Conservation (phyloP, 2,113 vertebrate genomes). For the Perognathus longimembris region DNA sequence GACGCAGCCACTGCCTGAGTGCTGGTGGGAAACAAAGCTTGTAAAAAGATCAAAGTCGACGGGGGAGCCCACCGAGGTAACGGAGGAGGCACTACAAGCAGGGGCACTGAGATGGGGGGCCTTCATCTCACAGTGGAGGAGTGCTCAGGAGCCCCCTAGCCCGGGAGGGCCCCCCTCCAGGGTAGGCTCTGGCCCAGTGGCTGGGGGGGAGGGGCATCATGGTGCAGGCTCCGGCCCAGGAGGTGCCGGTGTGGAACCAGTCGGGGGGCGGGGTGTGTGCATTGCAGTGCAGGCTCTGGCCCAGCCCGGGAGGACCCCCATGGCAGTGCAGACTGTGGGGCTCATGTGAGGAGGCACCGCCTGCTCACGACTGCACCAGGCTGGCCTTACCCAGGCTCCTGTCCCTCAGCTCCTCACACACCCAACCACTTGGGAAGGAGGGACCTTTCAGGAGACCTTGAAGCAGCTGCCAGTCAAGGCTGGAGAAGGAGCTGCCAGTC, state of each 20-base stretch:
- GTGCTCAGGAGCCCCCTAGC: background rate
- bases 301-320: no score
- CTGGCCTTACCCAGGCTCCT: slow-evolving; percentile 9
- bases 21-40: slow-evolving; percentile 9
- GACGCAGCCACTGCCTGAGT: background rate
- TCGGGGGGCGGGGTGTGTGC: no score
- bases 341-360: background rate
- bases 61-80: slow-evolving; percentile 15
- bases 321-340: background rate
- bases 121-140: background rate
- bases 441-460: slow-evolving; percentile 79
- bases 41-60: slow-evolving; percentile 75
- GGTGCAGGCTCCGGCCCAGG: no score
- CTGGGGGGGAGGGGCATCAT: no score
- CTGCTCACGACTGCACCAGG: background rate
- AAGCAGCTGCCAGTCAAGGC: slow-evolving; percentile 63
- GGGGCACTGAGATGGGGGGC: accelerated
- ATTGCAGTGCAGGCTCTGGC: no score
- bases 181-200: no score
- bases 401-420: slow-evolving; percentile 23
- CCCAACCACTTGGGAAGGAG: slow-evolving; percentile 26
- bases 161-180: no score
- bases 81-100: background rate
- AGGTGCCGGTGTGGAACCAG: no score
- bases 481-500: slow-evolving; percentile 43